These are phyloP conservation scores for Styela plicata DNA, from an alignment of 23 tunicate species.

Conservation along the genomic window DNA sequence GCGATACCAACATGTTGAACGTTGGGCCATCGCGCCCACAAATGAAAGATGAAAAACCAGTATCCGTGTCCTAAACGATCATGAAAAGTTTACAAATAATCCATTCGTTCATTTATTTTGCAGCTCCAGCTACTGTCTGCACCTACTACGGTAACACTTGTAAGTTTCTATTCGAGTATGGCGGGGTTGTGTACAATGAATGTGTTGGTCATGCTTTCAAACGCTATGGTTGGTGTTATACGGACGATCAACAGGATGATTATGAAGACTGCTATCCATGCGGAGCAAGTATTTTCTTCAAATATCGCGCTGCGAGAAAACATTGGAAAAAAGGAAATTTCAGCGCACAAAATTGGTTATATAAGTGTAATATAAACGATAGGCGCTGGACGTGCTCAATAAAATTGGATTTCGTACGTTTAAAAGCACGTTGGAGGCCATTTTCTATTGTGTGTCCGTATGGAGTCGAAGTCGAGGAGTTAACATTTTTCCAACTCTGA, in stretches of 20 bases:
- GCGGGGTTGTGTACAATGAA: background rate
- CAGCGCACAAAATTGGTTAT: too few relatives aligned
- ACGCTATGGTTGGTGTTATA: background rate
- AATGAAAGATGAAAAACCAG: too few relatives aligned
- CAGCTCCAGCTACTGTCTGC: background rate
- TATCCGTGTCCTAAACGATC: background rate
- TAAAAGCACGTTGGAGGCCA: background rate
- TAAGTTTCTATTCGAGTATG: constrained; percentile 15
- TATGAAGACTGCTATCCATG: background rate
- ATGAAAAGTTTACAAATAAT: background rate
- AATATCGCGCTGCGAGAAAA: too few relatives aligned
- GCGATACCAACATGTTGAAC: too few relatives aligned
- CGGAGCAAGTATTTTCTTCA: background rate
- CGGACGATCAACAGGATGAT: background rate
- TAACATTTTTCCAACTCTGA: too few relatives aligned
- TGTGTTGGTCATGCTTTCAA: background rate
- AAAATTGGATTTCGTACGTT: too few relatives aligned
- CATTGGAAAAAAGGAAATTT: too few relatives aligned
- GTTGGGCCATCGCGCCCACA: too few relatives aligned
- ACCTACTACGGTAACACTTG: constrained; percentile 2
- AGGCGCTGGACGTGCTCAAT: background rate
- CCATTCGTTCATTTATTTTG: background rate
- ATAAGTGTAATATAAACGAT: background rate
- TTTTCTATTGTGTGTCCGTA: background rate
- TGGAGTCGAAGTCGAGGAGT: too few relatives aligned